Conservation (phyloP, 2,797 vertebrate species). For the Phoxinus dragarum region DNA sequence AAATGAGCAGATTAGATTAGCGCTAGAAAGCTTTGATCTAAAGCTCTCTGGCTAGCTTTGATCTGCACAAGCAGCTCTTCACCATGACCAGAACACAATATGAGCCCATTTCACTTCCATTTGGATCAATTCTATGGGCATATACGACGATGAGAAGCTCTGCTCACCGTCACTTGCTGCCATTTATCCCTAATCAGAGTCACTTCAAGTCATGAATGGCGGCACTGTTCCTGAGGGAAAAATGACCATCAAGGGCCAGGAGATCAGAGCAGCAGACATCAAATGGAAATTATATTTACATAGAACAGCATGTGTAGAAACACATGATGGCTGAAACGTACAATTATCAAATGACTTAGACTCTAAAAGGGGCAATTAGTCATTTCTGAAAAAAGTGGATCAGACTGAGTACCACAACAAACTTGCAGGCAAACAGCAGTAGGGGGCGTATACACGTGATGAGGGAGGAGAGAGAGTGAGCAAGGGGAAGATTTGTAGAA, state of each 20-base stretch:
- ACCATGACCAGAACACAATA: constrained; percentile 50
- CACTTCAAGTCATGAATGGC: constrained; percentile 49
- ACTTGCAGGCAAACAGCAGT: neutral
- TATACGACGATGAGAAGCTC: constrained; percentile 50
- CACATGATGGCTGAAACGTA: neutral
- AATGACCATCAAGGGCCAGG: constrained; percentile 46
- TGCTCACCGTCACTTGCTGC: constrained; percentile 53
- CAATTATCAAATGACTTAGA: constrained; percentile 6
- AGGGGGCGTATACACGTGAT: neutral
- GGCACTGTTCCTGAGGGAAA: constrained; percentile 35
- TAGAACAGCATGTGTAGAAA: constrained; percentile 2
- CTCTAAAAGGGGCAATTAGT: neutral
- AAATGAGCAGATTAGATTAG: constrained; percentile 73
- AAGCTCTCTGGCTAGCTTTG: constrained; percentile 73
- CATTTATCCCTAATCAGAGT: constrained; percentile 58
- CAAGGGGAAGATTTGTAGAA: no score
- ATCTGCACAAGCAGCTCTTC: constrained; percentile 63
- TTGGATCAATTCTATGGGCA: constrained; percentile 51
- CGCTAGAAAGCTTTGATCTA: constrained; percentile 70
- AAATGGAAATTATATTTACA: constrained; percentile 10
- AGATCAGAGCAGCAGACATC: constrained; percentile 27
- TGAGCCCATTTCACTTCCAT: constrained; percentile 61
- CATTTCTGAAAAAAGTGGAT: neutral
- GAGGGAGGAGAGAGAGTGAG: no score
- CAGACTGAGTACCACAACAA: neutral